phyloP scores from a whole-genome alignment of 2,113 vertebrate genomes.

The Rhombomys opimus region DNA sequence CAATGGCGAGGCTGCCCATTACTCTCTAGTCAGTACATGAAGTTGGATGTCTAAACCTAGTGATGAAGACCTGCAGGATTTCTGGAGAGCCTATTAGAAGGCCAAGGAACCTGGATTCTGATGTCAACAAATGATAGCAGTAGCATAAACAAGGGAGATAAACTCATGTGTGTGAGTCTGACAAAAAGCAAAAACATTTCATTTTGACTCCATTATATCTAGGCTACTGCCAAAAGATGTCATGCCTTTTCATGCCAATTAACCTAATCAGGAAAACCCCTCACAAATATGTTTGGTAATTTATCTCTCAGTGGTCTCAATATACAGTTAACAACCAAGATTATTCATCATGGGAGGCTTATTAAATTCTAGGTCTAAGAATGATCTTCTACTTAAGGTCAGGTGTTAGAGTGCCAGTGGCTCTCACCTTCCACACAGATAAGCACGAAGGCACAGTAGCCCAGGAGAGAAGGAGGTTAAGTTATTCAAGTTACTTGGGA shows the following conservation, averaged over 20 bases:
- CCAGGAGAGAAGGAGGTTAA: background rate
- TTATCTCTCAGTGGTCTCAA: background rate
- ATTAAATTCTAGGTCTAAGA: background rate
- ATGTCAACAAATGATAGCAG: background rate
- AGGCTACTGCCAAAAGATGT: too few species aligned
- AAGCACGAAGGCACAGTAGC: background rate
- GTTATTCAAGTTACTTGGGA: accelerated
- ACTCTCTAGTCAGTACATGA: background rate
- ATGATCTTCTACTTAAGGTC: background rate
- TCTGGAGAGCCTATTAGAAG: background rate
- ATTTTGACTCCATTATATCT: too few species aligned
- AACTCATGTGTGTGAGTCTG: background rate
- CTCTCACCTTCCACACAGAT: background rate
- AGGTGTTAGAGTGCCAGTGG: background rate
- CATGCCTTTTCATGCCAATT: background rate
- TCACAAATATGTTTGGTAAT: background rate
- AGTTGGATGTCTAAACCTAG: background rate
- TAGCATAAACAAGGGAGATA: background rate
- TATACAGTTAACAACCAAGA: background rate
- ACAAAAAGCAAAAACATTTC: background rate
- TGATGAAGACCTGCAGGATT: background rate
- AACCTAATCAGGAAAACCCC: too few species aligned
- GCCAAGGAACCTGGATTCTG: background rate
- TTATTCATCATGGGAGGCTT: background rate
- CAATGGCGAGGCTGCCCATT: too few species aligned